These are phyloP conservation scores for Cantharis flavilabris DNA, from an alignment of 2,888 invertebrate species.

Conservation along the genomic window DNA sequence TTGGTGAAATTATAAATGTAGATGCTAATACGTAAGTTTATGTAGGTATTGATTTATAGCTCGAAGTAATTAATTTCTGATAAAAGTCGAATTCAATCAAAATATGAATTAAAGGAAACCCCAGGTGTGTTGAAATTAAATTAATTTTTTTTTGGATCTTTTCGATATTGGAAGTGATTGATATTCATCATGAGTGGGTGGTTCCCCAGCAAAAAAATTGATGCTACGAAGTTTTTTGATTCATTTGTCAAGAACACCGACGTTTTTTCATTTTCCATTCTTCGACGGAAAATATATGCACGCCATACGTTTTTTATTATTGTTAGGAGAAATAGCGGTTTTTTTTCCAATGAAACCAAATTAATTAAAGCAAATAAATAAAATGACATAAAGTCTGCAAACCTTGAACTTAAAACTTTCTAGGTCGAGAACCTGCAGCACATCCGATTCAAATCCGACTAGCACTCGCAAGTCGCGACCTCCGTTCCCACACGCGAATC, in stretches of 20 bases:
- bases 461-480: constrained; percentile 17
- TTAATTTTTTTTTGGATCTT: background rate
- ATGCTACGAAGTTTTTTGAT: background rate
- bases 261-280: background rate
- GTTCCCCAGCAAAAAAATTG: background rate
- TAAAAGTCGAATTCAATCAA: background rate
- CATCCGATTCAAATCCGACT: constrained; percentile 11
- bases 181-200: background rate
- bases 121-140: background rate
- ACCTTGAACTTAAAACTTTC: constrained; percentile 27
- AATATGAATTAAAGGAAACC: background rate
- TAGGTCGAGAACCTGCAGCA: constrained; percentile 24
- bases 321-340: background rate
- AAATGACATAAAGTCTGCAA: background rate
- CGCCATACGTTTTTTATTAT: background rate
- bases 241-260: background rate
- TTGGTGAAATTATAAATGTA: background rate
- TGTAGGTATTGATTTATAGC: background rate
- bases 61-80: background rate
- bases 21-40: background rate
- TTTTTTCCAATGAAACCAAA: background rate
- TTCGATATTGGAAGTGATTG: background rate
- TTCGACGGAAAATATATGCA: background rate
- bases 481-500: constrained; percentile 16
- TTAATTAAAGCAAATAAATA: background rate